Percentiles rank a stretch among this genome's conserved stretches.
phyloP scores from a whole-genome alignment of 2,888 invertebrate species.

The Schrankia costaestrigalis region DNA sequence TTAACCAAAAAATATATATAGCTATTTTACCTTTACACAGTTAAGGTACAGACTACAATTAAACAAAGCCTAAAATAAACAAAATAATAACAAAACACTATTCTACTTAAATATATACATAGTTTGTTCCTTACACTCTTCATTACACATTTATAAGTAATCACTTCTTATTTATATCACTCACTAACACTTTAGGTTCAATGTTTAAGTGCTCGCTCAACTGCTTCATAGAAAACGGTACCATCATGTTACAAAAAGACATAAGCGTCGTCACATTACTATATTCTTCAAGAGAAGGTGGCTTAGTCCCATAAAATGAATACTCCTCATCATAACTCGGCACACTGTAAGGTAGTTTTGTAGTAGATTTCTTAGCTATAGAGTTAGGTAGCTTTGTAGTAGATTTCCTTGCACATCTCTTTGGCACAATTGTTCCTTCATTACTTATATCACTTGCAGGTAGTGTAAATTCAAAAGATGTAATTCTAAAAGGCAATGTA shows the following conservation, averaged over 20 bases:
- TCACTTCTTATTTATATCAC: slow-evolving; percentile 43
- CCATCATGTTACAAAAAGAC: slow-evolving; percentile 73
- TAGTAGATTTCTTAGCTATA: slow-evolving; percentile 76
- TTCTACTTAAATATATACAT: too few species aligned
- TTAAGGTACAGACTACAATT: too few species aligned
- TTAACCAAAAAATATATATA: too few species aligned
- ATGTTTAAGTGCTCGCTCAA: slow-evolving; percentile 76
- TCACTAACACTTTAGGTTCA: slow-evolving; percentile 67
- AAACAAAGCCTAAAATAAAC: too few species aligned
- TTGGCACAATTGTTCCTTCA: slow-evolving; percentile 8
- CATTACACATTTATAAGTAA: slow-evolving; percentile 9
- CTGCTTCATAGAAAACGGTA: slow-evolving; percentile 68
- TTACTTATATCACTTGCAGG: neutral
- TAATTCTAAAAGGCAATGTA: slow-evolving; percentile 30
- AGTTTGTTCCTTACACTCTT: too few species aligned
- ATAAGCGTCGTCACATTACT: slow-evolving; percentile 72
- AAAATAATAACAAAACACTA: too few species aligned
- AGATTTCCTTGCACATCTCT: slow-evolving; percentile 52
- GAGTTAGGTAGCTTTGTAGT: slow-evolving; percentile 53
- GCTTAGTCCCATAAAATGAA: slow-evolving; percentile 74
- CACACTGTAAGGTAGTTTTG: slow-evolving; percentile 48
- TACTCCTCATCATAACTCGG: slow-evolving; percentile 38
- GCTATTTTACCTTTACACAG: slow-evolving; percentile 4
- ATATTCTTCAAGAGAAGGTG: slow-evolving; percentile 54
- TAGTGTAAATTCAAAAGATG: too few species aligned